Percentiles rank a stretch among this genome's conserved stretches.
Conservation (phyloP, 2,113 vertebrate genomes). For the Actinemys pallida region DNA sequence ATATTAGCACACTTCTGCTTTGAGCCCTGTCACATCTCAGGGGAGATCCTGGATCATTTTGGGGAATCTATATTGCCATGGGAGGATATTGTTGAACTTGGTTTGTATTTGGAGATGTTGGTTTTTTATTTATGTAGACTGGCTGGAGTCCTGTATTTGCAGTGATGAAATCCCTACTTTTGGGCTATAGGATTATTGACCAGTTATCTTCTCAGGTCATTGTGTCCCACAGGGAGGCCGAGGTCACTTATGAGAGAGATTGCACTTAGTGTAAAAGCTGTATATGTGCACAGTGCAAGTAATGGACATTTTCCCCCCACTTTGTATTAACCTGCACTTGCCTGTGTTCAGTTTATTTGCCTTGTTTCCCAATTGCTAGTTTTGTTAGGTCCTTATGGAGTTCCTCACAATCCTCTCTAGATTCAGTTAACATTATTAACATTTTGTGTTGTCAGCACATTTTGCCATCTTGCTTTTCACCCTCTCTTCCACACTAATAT, state of each 20-base stretch:
- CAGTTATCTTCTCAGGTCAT: accelerated
- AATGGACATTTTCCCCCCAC: neutral
- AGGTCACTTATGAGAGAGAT: neutral
- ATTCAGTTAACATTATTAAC: slow-evolving; percentile 10
- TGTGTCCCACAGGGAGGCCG: neutral
- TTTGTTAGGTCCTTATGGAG: slow-evolving; percentile 16
- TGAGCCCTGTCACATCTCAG: neutral
- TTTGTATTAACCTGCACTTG: neutral
- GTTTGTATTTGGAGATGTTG: neutral
- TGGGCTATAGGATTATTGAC: neutral
- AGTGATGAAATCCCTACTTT: neutral
- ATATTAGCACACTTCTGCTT: neutral
- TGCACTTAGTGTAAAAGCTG: neutral
- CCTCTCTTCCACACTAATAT: slow-evolving; percentile 12
- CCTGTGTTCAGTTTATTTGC: neutral
- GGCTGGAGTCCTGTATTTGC: neutral
- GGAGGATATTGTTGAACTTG: neutral
- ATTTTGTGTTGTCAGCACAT: slow-evolving; percentile 32
- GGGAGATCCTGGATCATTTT: neutral
- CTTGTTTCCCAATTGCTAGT: neutral
- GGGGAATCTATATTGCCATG: neutral
- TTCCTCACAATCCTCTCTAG: slow-evolving; percentile 2
- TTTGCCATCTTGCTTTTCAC: slow-evolving; percentile 39
- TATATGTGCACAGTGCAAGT: neutral
- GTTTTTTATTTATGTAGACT: neutral